Evolutionary conservation across 2,113 vertebrate species (phyloP), one percentile per base, ranked within the genome.

Genomic region (Lepus americanus): DNA sequence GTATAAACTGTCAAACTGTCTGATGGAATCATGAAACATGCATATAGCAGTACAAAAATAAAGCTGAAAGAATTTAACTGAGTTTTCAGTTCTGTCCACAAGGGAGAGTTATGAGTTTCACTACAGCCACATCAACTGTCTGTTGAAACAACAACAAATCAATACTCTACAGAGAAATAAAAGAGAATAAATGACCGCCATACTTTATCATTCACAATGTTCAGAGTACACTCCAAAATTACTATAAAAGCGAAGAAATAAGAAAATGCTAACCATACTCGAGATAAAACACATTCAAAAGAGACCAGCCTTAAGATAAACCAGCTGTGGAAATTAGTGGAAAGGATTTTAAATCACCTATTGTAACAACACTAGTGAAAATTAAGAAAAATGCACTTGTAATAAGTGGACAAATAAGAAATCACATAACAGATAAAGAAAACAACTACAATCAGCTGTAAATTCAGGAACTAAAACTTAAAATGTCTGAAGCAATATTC

Each of bases 91-190:
- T 27, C 27, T 91, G 55, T 12, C 25, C 33, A 87, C 12, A 78
- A 94, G 67, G 13, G 25, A 87, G 49, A 92, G 23, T 92, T 77
- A 80, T 13, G 31, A 79, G 31, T 88, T 96, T 81, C 44, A 88
- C 9, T 85, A 90, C n/a, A 88, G 31, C n/a, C 78, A 85, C 39
- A 82, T 76, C 90, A 76, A 90, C 39, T 84, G 13, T 33, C 6
- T 81, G 88, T 51, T 80, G 59, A 91, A 87, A 87, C 61, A 93
- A 96, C 69, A 53, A 84, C 80, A 91, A 94, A 51, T 25, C 39
- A 92, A 72, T 72, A 61, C 22, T 84, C 49, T 66, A 66, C 31
- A 84, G 36, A 94, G 36, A 94, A 82, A 73, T 72, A 66, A 89
- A 87, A 64, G 6, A 67, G 33, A 88, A 84, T 59, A 53, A 85